Base-by-base conservation (phyloP, 2,113 vertebrate genomes). In the Petrocephalus microphthalmus region DNA sequence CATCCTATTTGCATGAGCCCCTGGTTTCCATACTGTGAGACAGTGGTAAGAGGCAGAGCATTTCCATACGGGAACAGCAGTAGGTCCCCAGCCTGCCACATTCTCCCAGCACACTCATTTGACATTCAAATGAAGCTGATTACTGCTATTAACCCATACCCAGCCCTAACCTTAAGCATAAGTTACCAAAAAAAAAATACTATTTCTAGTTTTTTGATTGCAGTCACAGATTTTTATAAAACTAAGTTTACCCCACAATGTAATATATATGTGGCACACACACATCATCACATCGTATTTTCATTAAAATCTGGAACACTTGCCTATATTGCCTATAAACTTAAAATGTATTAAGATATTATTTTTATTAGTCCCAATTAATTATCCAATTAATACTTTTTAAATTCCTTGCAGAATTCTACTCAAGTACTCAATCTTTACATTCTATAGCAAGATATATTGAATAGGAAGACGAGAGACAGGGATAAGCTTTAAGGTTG, bases 1-100 rank as follows among this genome's bases (percentile, higher is more conserved):
- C 53, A 85, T 91, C n/a, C 86, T 52, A 95, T 98, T 99, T 99
- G 97, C 97, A 98, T 98, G 94, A 91, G 93, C 92, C 91, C 91
- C 90, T 97, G 94, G 98, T 99, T 99, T 98, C 95, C 97, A 97
- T 98, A 98, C 95, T 95, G 95, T 94, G 95, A 96, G 95, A 95
- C 96, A 93, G 94, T 92, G 93, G 93, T 92, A 91, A 90, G 90
- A 92, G 94, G 92, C 91, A 91, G 92, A 91, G 91, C 91, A 98
- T 99, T 98, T 98, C 96, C 97, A 98, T 99, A 95, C 91, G 93
- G 93, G 94, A 94, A 96, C 94, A 94, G 93, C 25, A 94, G 92
- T 88, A 95, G 94, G 93, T 93, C 93, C 93, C 90, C 93, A 91
- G 91, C 87, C 89, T 92, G 92, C 92, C 92, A 83, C 89, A 91